phyloP scores from a whole-genome alignment of 92 coral and sea anemone genomes.

The Zoanthus sansibaricus region DNA sequence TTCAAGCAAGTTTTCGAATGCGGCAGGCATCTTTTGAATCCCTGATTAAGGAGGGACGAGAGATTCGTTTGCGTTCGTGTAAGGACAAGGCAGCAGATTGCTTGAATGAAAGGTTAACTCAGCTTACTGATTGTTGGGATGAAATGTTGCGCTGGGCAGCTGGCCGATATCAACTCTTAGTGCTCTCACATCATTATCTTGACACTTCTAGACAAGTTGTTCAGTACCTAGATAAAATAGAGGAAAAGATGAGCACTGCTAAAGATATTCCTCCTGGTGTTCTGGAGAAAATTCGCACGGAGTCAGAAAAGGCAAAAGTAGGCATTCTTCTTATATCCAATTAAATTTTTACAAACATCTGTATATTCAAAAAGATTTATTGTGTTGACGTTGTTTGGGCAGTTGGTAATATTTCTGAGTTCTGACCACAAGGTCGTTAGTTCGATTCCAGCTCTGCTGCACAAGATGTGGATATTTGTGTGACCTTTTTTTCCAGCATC shows the following conservation, averaged over 20 bases:
- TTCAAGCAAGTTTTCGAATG: slow-evolving; percentile 81
- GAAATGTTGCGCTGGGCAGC: slow-evolving; percentile 99
- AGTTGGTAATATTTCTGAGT: no score
- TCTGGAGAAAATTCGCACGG: slow-evolving; percentile 85
- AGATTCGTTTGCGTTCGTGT: slow-evolving; percentile 82
- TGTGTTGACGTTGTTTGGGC: no score
- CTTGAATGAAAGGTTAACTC: slow-evolving; percentile 83
- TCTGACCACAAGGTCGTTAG: no score
- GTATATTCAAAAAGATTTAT: no score
- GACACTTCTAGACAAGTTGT: slow-evolving; percentile 91
- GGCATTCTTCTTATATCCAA: neutral
- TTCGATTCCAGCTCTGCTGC: no score
- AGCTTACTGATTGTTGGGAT: slow-evolving; percentile 94
- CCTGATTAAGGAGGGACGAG: slow-evolving; percentile 93
- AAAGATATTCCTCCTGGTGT: slow-evolving; percentile 91
- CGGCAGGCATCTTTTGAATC: slow-evolving; percentile 89
- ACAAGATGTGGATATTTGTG: no score
- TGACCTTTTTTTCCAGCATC: no score
- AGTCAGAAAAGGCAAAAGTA: slow-evolving; percentile 93
- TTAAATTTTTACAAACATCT: no score
- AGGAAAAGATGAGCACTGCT: slow-evolving; percentile 85
- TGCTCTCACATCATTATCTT: slow-evolving; percentile 90
- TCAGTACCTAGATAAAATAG: slow-evolving; percentile 90
- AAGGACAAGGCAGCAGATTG: slow-evolving; percentile 84
- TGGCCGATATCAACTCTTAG: slow-evolving; percentile 94